Evolutionary conservation across 2,113 vertebrate genomes (phyloP).

Genomic region (Nannobrachium achirus): DNA sequence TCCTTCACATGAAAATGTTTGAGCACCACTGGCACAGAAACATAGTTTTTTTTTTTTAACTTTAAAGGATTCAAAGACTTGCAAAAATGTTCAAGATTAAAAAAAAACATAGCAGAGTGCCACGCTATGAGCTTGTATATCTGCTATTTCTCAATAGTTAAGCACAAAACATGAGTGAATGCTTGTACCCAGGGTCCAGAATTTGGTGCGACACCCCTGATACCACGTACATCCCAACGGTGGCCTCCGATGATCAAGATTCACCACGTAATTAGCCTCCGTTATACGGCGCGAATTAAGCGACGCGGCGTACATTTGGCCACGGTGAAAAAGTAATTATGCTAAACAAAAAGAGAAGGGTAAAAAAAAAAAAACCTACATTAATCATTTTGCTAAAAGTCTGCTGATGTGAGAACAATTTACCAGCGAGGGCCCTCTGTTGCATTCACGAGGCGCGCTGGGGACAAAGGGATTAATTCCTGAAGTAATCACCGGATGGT

Average conservation of each 20-base stretch:
- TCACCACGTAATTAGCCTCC: constrained; percentile 55
- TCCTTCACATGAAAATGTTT: too few relatives aligned
- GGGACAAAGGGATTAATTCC: constrained; percentile 24
- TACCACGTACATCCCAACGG: constrained; percentile 35
- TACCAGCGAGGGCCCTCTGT: constrained; percentile 31
- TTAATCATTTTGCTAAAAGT: constrained; percentile 72
- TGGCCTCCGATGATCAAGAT: constrained; percentile 41
- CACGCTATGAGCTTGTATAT: too few relatives aligned
- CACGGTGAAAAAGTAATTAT: constrained; percentile 68
- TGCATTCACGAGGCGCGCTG: not conserved
- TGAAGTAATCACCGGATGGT: constrained; percentile 22
- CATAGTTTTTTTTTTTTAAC: too few relatives aligned
- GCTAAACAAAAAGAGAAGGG: constrained; percentile 47
- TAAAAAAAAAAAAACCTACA: constrained; percentile 51
- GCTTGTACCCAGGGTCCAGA: too few relatives aligned
- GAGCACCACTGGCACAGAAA: too few relatives aligned
- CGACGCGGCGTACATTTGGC: constrained; percentile 64
- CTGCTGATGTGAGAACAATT: constrained; percentile 69
- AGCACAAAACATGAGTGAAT: too few relatives aligned
- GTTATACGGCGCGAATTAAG: constrained; percentile 52
- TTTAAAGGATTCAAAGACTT: too few relatives aligned
- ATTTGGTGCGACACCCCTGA: too few relatives aligned
- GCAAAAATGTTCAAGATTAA: too few relatives aligned
- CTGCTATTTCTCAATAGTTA: too few relatives aligned
- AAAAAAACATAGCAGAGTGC: too few relatives aligned